phyloP scores from a whole-genome alignment of 2,888 invertebrate species.

The Ametastegia equiseti region DNA sequence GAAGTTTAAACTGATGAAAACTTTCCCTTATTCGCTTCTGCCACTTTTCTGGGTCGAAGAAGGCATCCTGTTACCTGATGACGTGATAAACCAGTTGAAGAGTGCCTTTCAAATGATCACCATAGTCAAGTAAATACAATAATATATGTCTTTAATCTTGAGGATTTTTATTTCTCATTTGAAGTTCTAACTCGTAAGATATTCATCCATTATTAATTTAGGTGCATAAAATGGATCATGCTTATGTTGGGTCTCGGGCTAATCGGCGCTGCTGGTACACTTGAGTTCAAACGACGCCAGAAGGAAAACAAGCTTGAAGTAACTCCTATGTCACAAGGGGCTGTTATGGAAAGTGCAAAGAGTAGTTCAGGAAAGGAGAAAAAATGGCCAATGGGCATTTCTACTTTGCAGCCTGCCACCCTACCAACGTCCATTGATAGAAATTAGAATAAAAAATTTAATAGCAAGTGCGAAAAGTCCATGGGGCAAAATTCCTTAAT shows the following conservation, averaged over 20 bases:
- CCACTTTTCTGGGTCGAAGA: constrained; percentile 91
- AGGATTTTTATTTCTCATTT: not conserved
- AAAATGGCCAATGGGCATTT: constrained; percentile 66
- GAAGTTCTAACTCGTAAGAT: constrained; percentile 81
- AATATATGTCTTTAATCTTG: not conserved
- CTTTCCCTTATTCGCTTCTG: constrained; percentile 81
- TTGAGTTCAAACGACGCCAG: constrained; percentile 72
- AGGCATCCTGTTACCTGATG: constrained; percentile 75
- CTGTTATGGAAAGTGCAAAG: constrained; percentile 53
- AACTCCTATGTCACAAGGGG: constrained; percentile 60
- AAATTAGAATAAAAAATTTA: constrained; percentile 23
- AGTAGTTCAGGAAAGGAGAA: constrained; percentile 58
- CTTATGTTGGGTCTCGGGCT: constrained; percentile 77
- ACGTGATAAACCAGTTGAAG: constrained; percentile 66
- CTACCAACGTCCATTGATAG: constrained; percentile 62
- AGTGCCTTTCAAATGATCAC: constrained; percentile 58
- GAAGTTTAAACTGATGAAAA: constrained; percentile 83
- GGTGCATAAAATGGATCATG: constrained; percentile 78
- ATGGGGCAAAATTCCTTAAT: not conserved
- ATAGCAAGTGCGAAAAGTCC: not conserved
- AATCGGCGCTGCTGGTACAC: constrained; percentile 72
- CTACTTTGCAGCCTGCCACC: constrained; percentile 63
- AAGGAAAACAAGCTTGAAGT: constrained; percentile 63
- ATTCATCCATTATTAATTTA: constrained; percentile 80
- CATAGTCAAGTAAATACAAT: constrained; percentile 47